A percentile compares a stretch with the other conserved stretches of the same genome.
Conservation (phyloP, 2,113 vertebrate species). For the Choloepus hoffmanni region DNA sequence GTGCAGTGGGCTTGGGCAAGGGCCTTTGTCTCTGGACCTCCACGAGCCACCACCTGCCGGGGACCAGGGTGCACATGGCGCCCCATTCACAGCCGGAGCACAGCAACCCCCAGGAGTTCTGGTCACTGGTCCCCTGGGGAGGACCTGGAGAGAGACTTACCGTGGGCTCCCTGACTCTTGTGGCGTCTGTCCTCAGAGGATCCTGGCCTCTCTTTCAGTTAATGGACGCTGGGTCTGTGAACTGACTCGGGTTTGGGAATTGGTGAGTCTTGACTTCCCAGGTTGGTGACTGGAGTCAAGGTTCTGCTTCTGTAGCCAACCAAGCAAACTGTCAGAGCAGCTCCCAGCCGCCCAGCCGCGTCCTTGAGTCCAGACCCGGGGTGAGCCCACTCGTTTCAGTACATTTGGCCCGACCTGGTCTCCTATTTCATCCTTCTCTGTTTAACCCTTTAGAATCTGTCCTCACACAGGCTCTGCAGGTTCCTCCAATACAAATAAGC, state of each 20-base stretch:
- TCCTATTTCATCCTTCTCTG: rapidly evolving
- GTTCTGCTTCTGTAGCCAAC: not conserved
- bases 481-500: too few species aligned
- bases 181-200: rapidly evolving
- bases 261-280: not conserved
- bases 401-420: rapidly evolving
- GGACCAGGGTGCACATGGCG: not conserved
- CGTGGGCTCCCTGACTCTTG: not conserved
- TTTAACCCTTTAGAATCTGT: not conserved
- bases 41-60: not conserved
- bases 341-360: rapidly evolving
- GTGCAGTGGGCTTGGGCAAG: not conserved
- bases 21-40: too few species aligned
- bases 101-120: too few species aligned
- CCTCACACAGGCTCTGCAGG: not conserved
- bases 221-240: not conserved
- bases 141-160: not conserved
- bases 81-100: not conserved
- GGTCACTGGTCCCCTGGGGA: not conserved
- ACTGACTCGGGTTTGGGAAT: not conserved
- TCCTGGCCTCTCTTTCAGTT: not conserved
- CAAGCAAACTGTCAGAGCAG: rapidly evolving
- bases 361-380: too few species aligned
- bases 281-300: not conserved
- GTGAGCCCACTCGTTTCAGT: too few species aligned